Base-by-base conservation (phyloP, 2,113 vertebrate species). In the Platichthys stellatus region DNA sequence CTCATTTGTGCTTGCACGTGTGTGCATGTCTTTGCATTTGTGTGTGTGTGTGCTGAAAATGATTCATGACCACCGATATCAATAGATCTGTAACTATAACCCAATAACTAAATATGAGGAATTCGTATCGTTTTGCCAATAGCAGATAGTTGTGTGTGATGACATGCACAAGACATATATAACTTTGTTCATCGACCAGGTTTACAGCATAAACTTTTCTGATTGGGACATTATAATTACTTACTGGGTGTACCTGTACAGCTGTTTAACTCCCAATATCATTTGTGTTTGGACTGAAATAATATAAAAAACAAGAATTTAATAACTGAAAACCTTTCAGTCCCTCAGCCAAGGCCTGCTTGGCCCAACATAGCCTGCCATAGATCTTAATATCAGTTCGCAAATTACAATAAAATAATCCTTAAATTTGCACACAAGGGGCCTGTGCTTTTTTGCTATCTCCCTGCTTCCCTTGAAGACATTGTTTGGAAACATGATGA, bases 61-160 rank as follows among this genome's bases (percentile, higher is more conserved):
- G 81, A 88, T 88, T 86, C 72, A 78, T 74, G 76, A 76, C 66
- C n/a, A 28, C 23, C 54, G 69, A 75, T 40, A 76, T 83, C 61
- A 74, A 84, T 63, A 69, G 21, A 57, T 18, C 86, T 90, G 83
- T 73, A 90, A 81, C 76, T 80, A 83, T 74, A 87, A 88, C 88
- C 90, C 75, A 89, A 88, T 81, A 88, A 89, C 72, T 86, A 86
- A 83, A 90, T 89, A 89, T 86, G 87, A 89, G 83, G 70, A 87
- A 81, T 79, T 81, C 83, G 75, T 57, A 57, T 57, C 5, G 2
- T 24, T 54, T n/a, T 3, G 53, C n/a, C 8, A 11, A 11, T 7
- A 21, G 9, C n/a, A 43, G 11, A 43, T 43, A 3, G 11, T 24
- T 47, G 60, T 56, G 67, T 64, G 68, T 53, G 63, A n/a, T 71